phyloP scores from a whole-genome alignment of 2,113 vertebrate species.

The Haemorhous mexicanus region DNA sequence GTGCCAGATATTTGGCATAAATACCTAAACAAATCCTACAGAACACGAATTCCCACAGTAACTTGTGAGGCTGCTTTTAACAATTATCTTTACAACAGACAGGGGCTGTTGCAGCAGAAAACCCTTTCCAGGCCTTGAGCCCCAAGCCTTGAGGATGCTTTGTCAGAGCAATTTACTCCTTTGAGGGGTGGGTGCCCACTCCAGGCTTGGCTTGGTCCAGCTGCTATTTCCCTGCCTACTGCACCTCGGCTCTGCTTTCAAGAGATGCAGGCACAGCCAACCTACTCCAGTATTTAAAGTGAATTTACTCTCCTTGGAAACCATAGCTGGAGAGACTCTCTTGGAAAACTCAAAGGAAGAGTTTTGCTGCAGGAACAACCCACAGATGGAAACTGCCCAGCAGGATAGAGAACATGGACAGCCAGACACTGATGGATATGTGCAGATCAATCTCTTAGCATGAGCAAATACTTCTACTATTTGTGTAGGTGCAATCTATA shows the following conservation, averaged over 20 bases:
- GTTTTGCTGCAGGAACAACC: not conserved
- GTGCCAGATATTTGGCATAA: not conserved
- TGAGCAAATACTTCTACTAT: not conserved
- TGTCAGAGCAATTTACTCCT: not conserved
- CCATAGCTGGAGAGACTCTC: not conserved
- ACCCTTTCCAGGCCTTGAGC: not conserved
- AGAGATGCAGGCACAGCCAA: not conserved
- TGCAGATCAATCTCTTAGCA: not conserved
- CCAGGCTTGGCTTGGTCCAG: not conserved
- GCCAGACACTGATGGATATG: not conserved
- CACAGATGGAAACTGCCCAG: not conserved
- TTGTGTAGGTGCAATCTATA: constrained; percentile 17
- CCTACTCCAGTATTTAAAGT: not conserved
- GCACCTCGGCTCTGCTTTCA: not conserved
- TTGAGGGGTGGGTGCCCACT: not conserved
- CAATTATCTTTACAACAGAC: not conserved
- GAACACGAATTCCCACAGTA: not conserved
- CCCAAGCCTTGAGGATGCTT: not conserved
- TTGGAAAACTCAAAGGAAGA: not conserved
- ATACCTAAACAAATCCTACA: not conserved
- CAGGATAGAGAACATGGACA: fast-evolving
- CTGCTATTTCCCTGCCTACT: not conserved
- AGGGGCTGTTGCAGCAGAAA: not conserved
- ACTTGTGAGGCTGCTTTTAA: not conserved
- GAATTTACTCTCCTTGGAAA: not conserved